phyloP scores from a whole-genome alignment of 2,113 vertebrate genomes.

The Salvator merianae region DNA sequence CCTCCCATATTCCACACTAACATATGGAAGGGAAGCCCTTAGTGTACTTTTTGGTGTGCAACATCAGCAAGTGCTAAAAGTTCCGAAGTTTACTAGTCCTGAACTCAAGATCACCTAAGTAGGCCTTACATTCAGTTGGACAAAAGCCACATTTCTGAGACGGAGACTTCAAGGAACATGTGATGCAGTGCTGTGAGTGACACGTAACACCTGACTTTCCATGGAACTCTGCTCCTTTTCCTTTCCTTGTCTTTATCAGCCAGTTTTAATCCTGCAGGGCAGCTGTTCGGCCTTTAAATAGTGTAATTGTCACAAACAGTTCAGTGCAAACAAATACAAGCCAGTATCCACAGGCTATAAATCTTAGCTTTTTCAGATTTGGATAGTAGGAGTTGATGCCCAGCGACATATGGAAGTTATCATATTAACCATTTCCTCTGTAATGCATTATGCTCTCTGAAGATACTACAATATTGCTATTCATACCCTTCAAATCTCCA shows the following conservation, averaged over 20 bases:
- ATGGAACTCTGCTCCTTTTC: not conserved
- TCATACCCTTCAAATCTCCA: too few relatives aligned
- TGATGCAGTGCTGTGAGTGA: not conserved
- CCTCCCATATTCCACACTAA: too few relatives aligned
- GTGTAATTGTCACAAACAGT: not conserved
- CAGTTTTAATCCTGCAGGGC: conserved; percentile 11
- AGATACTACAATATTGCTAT: too few relatives aligned
- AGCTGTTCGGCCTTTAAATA: conserved; percentile 30
- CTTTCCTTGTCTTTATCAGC: not conserved
- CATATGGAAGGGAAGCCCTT: not conserved
- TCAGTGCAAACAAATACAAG: not conserved
- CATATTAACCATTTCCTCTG: too few relatives aligned
- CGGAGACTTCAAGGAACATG: not conserved
- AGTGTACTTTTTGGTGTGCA: too few relatives aligned
- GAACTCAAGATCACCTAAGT: not conserved
- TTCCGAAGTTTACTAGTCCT: not conserved
- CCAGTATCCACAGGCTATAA: too few relatives aligned
- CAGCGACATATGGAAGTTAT: too few relatives aligned
- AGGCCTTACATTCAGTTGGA: not conserved
- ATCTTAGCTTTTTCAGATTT: too few relatives aligned
- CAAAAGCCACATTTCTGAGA: not conserved
- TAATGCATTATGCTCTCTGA: too few relatives aligned
- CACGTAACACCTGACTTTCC: conserved; percentile 5
- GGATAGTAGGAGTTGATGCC: too few relatives aligned
- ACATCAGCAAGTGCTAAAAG: too few relatives aligned